Conservation (phyloP, 2,797 vertebrate species). For the Geotrypetes seraphini region DNA sequence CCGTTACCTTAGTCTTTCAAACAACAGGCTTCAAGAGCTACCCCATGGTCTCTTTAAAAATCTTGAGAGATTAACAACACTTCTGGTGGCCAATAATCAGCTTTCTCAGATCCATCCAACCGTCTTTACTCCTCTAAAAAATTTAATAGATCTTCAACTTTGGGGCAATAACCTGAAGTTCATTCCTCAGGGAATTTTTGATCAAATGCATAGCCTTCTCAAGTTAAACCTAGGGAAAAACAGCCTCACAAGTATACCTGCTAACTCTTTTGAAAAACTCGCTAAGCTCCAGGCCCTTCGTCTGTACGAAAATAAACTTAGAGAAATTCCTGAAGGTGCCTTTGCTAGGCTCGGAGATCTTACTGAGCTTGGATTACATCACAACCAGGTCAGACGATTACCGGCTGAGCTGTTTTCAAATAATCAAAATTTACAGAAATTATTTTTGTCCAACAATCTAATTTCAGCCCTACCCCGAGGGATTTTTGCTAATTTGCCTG, state of each 20-base stretch:
- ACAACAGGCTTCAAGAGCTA: constrained; percentile 54
- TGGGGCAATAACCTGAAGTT: constrained; percentile 49
- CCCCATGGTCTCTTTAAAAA: constrained; percentile 40
- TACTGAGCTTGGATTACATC: constrained; percentile 69
- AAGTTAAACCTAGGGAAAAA: constrained; percentile 69
- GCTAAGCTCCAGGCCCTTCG: constrained; percentile 58
- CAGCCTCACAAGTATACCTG: constrained; percentile 50
- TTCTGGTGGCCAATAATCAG: constrained; percentile 58
- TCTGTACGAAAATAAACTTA: constrained; percentile 70
- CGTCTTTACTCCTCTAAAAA: constrained; percentile 45
- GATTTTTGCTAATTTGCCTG: constrained; percentile 63
- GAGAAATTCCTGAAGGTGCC: constrained; percentile 50
- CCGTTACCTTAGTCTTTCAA: constrained; percentile 50
- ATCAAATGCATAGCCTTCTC: constrained; percentile 55
- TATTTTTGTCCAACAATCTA: constrained; percentile 78
- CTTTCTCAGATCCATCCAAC: constrained; percentile 41
- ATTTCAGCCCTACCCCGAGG: constrained; percentile 62
- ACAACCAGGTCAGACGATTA: constrained; percentile 67
- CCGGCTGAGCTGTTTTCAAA: constrained; percentile 62
- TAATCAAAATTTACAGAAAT: constrained; percentile 62
- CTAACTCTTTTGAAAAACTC: constrained; percentile 62
- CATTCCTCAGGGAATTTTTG: constrained; percentile 59
- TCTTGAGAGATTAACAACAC: constrained; percentile 49
- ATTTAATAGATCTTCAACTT: constrained; percentile 68
- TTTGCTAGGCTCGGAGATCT: constrained; percentile 69